These are phyloP conservation scores for Coregonus ussuriensis DNA, from an alignment of 2,797 vertebrate species.

Conservation along the genomic window DNA sequence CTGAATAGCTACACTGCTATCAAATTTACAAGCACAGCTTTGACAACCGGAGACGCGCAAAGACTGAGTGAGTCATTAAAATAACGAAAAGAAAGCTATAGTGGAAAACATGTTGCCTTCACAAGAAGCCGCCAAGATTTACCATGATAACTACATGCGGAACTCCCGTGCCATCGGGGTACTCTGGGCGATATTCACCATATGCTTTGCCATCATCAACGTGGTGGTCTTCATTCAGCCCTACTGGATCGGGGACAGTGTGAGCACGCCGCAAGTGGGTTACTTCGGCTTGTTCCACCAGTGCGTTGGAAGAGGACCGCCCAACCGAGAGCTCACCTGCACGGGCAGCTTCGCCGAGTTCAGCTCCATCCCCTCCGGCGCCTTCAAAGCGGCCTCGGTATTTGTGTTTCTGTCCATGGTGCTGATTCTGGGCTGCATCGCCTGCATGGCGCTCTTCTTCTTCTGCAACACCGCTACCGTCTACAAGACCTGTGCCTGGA, in stretches of 20 bases:
- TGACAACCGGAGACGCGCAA: neutral
- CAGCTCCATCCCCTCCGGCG: conserved; percentile 91
- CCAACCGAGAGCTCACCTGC: conserved; percentile 89
- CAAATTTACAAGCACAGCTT: neutral
- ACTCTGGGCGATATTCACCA: conserved; percentile 97
- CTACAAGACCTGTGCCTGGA: conserved; percentile 99
- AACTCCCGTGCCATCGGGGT: conserved; percentile 95
- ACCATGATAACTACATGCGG: conserved; percentile 94
- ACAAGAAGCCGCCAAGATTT: conserved; percentile 94
- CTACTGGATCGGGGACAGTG: conserved; percentile 98
- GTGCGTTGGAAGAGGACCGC: conserved; percentile 88
- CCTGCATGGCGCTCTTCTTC: conserved; percentile 95
- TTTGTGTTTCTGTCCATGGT: conserved; percentile 97
- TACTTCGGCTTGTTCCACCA: conserved; percentile 98
- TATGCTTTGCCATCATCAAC: conserved; percentile 98
- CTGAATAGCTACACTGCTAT: neutral
- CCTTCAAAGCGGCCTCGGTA: conserved; percentile 92
- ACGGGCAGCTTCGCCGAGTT: conserved; percentile 94
- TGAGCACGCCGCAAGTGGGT: conserved; percentile 91
- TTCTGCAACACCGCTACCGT: conserved; percentile 98
- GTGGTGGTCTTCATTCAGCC: conserved; percentile 98
- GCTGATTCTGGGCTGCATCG: conserved; percentile 94
- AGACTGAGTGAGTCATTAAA: conserved; percentile 10
- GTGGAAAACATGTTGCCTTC: conserved; percentile 86
- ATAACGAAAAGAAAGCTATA: neutral